These are phyloP conservation scores for Paradoxurus hermaphroditus DNA, from an alignment of 2,113 vertebrate species.

Conservation along the genomic window DNA sequence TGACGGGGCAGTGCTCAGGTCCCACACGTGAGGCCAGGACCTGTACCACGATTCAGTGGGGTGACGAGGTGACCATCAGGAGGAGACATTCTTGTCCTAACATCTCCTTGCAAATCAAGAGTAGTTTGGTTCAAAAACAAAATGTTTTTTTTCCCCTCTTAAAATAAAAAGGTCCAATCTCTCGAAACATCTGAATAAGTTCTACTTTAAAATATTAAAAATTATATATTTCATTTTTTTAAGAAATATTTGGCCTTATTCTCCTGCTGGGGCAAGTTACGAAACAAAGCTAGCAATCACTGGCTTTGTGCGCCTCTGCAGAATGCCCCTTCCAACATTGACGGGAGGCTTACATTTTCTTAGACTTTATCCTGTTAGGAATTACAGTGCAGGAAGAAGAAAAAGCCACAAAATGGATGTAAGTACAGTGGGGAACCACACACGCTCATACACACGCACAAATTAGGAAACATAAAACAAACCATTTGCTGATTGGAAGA, in stretches of 20 bases:
- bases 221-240: not conserved
- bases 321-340: too few species aligned
- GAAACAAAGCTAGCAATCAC: not conserved
- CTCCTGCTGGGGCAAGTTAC: too few species aligned
- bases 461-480: slow-evolving; percentile 87
- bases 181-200: not conserved
- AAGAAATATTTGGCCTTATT: not conserved
- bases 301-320: not conserved
- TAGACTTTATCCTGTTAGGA: not conserved
- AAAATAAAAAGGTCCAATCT: not conserved
- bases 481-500: slow-evolving; percentile 93
- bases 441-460: not conserved
- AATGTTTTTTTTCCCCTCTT: not conserved
- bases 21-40: not conserved
- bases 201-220: not conserved
- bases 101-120: not conserved
- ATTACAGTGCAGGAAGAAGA: not conserved
- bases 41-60: not conserved
- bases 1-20: not conserved
- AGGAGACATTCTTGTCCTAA: not conserved
- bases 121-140: not conserved
- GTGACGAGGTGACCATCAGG: not conserved
- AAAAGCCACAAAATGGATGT: not conserved
- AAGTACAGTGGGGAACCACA: not conserved
- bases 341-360: not conserved